Percentiles rank a stretch among this genome's conserved stretches.
Evolutionary conservation across 2,113 vertebrate species (phyloP).

Genomic region (Caranx ignobilis): DNA sequence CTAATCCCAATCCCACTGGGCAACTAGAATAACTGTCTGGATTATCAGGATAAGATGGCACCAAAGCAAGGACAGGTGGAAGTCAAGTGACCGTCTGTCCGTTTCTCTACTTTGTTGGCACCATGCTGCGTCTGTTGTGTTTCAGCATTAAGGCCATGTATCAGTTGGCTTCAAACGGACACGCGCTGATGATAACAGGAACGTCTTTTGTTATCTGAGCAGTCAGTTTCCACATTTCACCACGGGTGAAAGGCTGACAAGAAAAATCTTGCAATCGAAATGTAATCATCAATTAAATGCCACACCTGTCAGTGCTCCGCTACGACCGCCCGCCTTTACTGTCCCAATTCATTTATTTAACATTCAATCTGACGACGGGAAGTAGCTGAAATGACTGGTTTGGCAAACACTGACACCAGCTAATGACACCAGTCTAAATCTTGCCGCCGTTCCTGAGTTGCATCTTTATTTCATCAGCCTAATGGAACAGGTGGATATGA

Average conservation of each 20-base stretch:
- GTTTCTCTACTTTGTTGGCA: constrained; percentile 32
- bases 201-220: background rate
- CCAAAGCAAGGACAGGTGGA: constrained; percentile 46
- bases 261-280: background rate
- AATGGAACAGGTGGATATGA: constrained; percentile 51
- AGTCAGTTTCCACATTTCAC: background rate
- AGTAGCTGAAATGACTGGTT: constrained; percentile 17
- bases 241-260: background rate
- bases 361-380: constrained; percentile 18
- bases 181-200: background rate
- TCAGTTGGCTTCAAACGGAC: background rate
- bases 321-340: background rate
- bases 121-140: background rate
- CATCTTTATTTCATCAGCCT: constrained; percentile 27
- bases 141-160: background rate
- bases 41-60: constrained; percentile 63
- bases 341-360: background rate
- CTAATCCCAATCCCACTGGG: constrained; percentile 58
- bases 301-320: background rate
- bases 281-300: constrained; percentile 24
- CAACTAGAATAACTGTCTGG: constrained; percentile 50
- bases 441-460: background rate
- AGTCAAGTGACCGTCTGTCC: constrained; percentile 34
- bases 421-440: constrained; percentile 9
- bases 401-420: constrained; percentile 14